Evolutionary conservation across 2,888 invertebrate species (phyloP).

Genomic region (Tineola bisselliella): DNA sequence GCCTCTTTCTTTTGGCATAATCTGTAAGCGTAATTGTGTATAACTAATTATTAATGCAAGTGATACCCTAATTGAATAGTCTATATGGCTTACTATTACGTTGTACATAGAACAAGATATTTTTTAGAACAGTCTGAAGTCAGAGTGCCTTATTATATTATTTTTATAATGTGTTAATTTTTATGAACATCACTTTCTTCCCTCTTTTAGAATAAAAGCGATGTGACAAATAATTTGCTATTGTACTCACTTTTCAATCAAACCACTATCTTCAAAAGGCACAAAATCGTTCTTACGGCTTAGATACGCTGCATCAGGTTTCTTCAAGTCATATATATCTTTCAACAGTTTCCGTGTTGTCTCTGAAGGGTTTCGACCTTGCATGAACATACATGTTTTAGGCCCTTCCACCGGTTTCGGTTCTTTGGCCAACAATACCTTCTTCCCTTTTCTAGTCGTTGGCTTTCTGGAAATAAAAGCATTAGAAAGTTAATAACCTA

Average conservation of each 20-base stretch:
- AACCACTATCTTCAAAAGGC: constrained; percentile 90
- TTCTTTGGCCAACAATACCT: constrained; percentile 80
- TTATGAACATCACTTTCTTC: background rate
- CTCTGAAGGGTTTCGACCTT: constrained; percentile 83
- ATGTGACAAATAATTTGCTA: background rate
- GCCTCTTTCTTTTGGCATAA: constrained; percentile 85
- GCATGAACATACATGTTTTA: constrained; percentile 84
- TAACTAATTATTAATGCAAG: too few species aligned
- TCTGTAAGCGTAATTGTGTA: constrained; percentile 40
- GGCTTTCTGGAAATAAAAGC: constrained; percentile 77
- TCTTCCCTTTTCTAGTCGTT: constrained; percentile 87
- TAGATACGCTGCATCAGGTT: constrained; percentile 81
- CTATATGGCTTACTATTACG: too few species aligned
- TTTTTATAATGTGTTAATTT: background rate
- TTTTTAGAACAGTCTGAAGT: too few species aligned
- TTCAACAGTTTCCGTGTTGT: constrained; percentile 77
- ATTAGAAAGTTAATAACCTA: background rate
- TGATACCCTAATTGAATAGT: too few species aligned
- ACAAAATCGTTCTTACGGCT: constrained; percentile 87
- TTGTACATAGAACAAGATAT: too few species aligned
- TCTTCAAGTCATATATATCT: constrained; percentile 88
- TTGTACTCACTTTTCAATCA: constrained; percentile 75
- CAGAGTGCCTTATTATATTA: too few species aligned
- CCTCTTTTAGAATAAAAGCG: background rate
- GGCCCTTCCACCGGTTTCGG: constrained; percentile 90